phyloP scores from a whole-genome alignment of 2,888 invertebrate genomes.

The Bembecia ichneumoniformis region DNA sequence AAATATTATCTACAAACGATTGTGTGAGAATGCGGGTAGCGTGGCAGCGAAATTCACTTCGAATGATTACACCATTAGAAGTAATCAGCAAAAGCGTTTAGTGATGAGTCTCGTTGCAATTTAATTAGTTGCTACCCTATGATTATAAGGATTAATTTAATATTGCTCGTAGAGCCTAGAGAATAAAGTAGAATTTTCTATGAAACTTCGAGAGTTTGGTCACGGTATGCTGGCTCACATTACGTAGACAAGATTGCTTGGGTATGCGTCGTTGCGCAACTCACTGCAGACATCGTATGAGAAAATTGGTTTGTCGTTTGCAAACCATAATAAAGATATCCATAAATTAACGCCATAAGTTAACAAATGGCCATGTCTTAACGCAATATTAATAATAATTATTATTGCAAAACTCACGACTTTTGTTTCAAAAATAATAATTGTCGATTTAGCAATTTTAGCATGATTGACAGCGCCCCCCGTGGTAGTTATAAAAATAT shows the following conservation, averaged over 20 bases:
- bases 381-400: no score
- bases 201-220: conserved; percentile 13
- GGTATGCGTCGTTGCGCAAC: conserved; percentile 21
- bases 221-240: conserved; percentile 16
- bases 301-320: conserved; percentile 5
- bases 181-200: neutral
- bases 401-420: no score
- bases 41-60: no score
- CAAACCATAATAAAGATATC: no score
- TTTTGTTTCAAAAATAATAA: no score
- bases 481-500: no score
- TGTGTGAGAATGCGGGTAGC: no score
- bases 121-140: neutral
- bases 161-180: neutral
- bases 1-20: no score
- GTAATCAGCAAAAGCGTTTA: conserved; percentile 3
- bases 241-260: conserved; percentile 18
- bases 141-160: neutral
- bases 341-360: no score
- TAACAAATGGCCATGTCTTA: no score
- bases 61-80: neutral
- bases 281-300: conserved; percentile 11
- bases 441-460: no score
- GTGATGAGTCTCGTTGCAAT: conserved; percentile 1
- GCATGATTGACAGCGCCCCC: no score